Conservation (phyloP, 2,888 invertebrate genomes). For the Heliconius ismenius region DNA sequence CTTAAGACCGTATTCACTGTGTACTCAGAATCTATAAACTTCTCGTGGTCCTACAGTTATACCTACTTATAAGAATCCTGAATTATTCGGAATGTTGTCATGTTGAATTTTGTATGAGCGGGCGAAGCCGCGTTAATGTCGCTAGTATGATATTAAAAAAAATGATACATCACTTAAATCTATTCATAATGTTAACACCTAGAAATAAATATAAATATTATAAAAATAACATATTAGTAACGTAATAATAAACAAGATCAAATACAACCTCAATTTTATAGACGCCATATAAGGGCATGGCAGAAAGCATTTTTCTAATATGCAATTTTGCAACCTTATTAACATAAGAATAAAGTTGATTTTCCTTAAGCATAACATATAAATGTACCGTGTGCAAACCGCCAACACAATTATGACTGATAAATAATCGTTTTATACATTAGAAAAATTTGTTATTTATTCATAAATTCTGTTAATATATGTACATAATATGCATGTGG, state of each 20-base stretch:
- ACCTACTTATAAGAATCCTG: too few species aligned
- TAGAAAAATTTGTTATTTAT: conserved; percentile 31
- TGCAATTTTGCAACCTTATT: conserved; percentile 12
- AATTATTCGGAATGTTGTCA: too few species aligned
- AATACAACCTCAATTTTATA: conserved; percentile 38
- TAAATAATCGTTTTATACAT: conserved; percentile 52
- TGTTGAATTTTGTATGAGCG: too few species aligned
- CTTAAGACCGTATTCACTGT: too few species aligned
- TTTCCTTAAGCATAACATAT: conserved; percentile 10
- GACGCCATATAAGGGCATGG: conserved; percentile 35
- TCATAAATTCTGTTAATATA: conserved; percentile 9
- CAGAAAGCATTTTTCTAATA: conserved; percentile 29
- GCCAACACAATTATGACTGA: conserved; percentile 45
- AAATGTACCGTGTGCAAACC: conserved; percentile 47
- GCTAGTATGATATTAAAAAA: neutral
- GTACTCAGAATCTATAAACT: too few species aligned
- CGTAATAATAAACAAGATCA: conserved; percentile 31
- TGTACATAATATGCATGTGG: neutral
- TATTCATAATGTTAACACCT: neutral
- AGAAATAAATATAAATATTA: conserved; percentile 1
- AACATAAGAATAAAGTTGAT: neutral
- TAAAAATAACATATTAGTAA: conserved; percentile 21
- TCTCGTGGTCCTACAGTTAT: too few species aligned
- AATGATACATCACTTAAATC: neutral
- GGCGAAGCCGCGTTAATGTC: too few species aligned